Evolutionary conservation across 2,888 invertebrate species (phyloP), one percentile per base, ranked within the genome.

Genomic region (Andrena fulva): DNA sequence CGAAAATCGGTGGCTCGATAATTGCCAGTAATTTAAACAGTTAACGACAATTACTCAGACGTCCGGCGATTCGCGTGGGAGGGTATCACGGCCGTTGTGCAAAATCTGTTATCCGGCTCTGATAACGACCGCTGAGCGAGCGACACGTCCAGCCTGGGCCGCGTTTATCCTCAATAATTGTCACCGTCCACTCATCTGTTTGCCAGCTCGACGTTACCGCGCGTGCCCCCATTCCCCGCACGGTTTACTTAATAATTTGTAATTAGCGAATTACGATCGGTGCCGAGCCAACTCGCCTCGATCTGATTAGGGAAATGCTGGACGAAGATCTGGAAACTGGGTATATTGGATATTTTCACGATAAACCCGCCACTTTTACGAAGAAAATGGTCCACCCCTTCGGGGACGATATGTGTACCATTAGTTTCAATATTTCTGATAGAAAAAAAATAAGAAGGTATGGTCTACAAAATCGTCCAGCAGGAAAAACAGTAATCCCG

Each of bases 201-300:
- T 85, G 68, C 70, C 16, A 8, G 54, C 52, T 54, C 16, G 63
- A 16, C 62, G 69, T 29, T 59, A 56, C 42, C 29, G 42, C 59
- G 20, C 48, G 20, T 48, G 48, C 31, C 5, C 62, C 62, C 63
- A 77, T 80, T 79, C 67, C 79, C 66, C 42, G 42, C 50, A 31
- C 54, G 60, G 86, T 90, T 90, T 89, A 77, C 90, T 86, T 89
- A 84, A 90, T 89, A 89, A 90, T 89, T 90, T 89, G 84, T 87
- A 87, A 90, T 89, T 88, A 89, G 80, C 82, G 79, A 85, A 82
- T 82, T 69, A 79, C 77, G 69, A 77, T 76, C 77, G 60, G 71
- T 29, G 8, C 2, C 20, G 59, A 29, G n/a, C 33, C 66, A 10
- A 16, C 16, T 50, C 7, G 12, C 8, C 29, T 59, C 35, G 42